Conservation (phyloP, 2,113 vertebrate genomes). For the Triplophysa dalaica region DNA sequence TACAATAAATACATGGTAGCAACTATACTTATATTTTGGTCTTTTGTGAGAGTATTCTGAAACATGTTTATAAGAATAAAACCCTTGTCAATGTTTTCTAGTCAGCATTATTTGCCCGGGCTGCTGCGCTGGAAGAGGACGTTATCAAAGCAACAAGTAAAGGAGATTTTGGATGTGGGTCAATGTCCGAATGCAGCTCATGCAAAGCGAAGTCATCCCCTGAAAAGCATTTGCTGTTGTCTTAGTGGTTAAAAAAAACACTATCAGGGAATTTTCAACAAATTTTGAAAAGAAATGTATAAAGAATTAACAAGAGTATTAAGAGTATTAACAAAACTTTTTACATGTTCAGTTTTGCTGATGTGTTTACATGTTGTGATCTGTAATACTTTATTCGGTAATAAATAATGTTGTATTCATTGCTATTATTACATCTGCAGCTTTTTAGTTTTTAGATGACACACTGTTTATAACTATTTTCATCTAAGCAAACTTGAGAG, state of each 20-base stretch:
- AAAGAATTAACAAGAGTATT: too few species aligned
- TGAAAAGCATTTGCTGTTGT: neutral
- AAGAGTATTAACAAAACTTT: neutral
- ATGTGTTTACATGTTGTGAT: too few species aligned
- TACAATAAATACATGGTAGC: too few species aligned
- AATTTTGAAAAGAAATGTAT: neutral
- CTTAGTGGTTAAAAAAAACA: constrained; percentile 27
- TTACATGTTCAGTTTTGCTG: neutral
- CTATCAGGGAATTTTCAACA: neutral
- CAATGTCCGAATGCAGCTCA: neutral
- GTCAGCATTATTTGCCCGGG: constrained; percentile 35
- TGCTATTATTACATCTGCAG: too few species aligned
- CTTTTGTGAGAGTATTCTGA: neutral
- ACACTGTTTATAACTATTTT: too few species aligned
- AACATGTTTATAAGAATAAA: neutral
- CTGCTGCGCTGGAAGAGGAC: constrained; percentile 61
- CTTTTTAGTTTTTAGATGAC: too few species aligned
- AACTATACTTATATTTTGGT: too few species aligned
- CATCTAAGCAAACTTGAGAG: too few species aligned
- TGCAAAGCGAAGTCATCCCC: neutral
- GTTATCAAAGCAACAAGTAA: constrained; percentile 20
- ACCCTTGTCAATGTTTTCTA: constrained; percentile 36
- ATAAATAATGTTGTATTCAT: too few species aligned
- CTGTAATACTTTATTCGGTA: too few species aligned
- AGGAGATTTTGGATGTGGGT: constrained; percentile 50